These are phyloP conservation scores for Hyles euphorbiae DNA, from an alignment of 1,140 invertebrate species.

Conservation along the genomic window DNA sequence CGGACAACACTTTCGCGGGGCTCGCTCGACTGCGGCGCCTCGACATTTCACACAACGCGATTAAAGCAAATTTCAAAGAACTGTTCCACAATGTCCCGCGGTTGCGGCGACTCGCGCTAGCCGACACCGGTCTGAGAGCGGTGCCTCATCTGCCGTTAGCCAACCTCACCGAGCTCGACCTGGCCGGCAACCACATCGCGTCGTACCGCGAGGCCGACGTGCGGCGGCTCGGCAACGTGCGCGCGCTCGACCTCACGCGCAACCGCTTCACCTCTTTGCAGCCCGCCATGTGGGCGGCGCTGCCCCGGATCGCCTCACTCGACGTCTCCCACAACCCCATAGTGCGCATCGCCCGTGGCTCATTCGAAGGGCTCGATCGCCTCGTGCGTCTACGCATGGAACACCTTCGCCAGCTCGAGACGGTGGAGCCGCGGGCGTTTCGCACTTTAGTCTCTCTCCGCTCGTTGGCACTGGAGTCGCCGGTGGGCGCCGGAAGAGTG, in stretches of 20 bases:
- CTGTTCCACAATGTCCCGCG: constrained; percentile 88
- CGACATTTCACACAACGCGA: constrained; percentile 84
- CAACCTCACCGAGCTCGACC: constrained; percentile 80
- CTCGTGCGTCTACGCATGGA: constrained; percentile 65
- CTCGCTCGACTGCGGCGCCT: constrained; percentile 84
- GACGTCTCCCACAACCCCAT: constrained; percentile 80
- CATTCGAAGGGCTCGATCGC: constrained; percentile 65
- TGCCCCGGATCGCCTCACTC: constrained; percentile 75
- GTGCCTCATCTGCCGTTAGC: constrained; percentile 81
- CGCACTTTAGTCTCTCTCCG: constrained; percentile 79
- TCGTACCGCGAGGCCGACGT: constrained; percentile 75
- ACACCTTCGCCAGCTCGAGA: constrained; percentile 70
- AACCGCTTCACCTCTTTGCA: constrained; percentile 79
- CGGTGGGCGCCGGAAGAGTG: constrained; percentile 76
- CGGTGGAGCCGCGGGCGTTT: constrained; percentile 79
- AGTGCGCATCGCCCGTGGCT: constrained; percentile 53
- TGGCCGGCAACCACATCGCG: constrained; percentile 82
- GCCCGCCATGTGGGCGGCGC: constrained; percentile 71
- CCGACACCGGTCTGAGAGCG: constrained; percentile 80
- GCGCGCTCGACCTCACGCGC: constrained; percentile 77
- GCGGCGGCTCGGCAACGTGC: constrained; percentile 76
- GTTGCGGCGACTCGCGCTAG: constrained; percentile 81
- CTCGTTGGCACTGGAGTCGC: constrained; percentile 79
- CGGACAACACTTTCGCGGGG: constrained; percentile 89
- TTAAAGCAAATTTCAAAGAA: constrained; percentile 88